Base-by-base conservation (phyloP, 2,113 vertebrate species). In the Pseudonaja textilis region DNA sequence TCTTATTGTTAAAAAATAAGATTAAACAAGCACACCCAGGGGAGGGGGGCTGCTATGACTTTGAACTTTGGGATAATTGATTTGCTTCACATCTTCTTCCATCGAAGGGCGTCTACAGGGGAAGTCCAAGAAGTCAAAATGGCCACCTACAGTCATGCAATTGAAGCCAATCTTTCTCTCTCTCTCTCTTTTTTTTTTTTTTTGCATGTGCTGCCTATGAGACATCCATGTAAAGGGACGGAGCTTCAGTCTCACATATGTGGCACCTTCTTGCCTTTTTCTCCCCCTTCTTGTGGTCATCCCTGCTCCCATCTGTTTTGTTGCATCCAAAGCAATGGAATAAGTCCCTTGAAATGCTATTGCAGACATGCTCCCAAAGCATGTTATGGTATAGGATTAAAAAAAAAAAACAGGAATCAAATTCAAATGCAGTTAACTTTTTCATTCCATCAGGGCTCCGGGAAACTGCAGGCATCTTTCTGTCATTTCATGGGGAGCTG, bases 401-500 rank as follows among this genome's bases (percentile, higher is more conserved):
- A 47, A 47, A 47, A 47, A 61, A 54, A 23, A 64, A 64, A 22
- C 7, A 39, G n/a, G 74, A 81, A 81, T 39, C 50, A 50, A 5
- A 87, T 23, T 10, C 0, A 91, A 1, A 2, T 85, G 0, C 47
- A 56, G 52, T 92, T 20, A 61, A 20, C 85, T 34, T 56, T 9
- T 39, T 74, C 74, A 81, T 61, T 61, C 39, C 55, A 3, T 0
- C 14, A 18, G 23, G 14, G 12, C 1, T 86, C 50, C 54, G 87
- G 94, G 29, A 50, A 50, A 50, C 81, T 87, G 45, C 89, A 55
- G 85, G 45, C 39, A 1, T n/a, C 74, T 61, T 57, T 9, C 57
- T 14, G 1, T 90, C 81, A 88, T 92, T 93, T 93, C 91, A 85
- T 89, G 96, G 69, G 23, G 93, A 95, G 95, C 93, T 87, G 92